Base-by-base conservation (phyloP, 1,140 invertebrate genomes). In the Danaus plexippus region DNA sequence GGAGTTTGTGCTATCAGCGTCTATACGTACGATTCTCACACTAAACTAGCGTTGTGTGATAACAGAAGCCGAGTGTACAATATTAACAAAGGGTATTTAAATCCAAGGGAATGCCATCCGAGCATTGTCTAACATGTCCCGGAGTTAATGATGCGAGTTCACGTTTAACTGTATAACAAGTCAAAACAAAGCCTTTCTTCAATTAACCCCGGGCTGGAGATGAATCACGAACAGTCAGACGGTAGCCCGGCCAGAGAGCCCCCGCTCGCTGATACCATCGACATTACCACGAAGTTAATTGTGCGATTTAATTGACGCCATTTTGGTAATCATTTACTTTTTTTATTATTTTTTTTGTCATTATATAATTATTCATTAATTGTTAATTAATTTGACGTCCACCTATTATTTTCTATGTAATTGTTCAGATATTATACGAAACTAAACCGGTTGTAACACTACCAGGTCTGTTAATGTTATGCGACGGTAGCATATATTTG, bases 221-320 rank as follows among this genome's bases (percentile, higher is more conserved):
- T 80, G 76, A 76, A 77, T 77, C 75, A 77, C 73, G 68, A 70
- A 73, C 67, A 67, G 59, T 62, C 63, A 64, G 68, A 75, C 77
- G 69, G 77, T 80, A 78, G 77, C 75, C 70, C 73, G 72, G 71
- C 71, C 63, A 71, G 65, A 80, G 78, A 78, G 69, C 75, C 77
- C 63, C 59, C 57, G 77, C 73, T 77, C 75, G 71, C 47, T 63
- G 77, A 80, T 80, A 78, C 57, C 54, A 80, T 80, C 77, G 67
- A 77, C 74, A 76, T 80, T 71, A 69, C 67, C 69, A 51, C 46
- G 50, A 70, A 66, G 75, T 80, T 80, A 80, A 80, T 79, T 79
- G 72, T 72, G 57, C 47, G 67, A 60, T 75, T 75, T 79, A 79
- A 79, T 80, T 75, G 77, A 75, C 69, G 71, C 75, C 67, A 66